phyloP scores from a whole-genome alignment of 2,888 invertebrate genomes.

The Chrysomela aeneicollis region DNA sequence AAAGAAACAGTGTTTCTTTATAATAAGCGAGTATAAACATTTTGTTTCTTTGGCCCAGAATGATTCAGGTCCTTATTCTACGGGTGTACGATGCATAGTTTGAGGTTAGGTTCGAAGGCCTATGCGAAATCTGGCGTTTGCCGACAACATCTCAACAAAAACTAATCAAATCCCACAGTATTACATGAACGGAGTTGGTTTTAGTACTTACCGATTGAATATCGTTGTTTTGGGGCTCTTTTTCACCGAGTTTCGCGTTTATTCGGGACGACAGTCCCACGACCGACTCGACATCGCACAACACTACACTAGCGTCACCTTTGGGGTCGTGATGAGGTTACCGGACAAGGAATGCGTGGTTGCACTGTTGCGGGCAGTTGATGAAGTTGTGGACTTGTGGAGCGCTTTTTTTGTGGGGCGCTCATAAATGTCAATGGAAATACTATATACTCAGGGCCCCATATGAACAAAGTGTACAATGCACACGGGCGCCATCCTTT shows the following conservation, averaged over 20 bases:
- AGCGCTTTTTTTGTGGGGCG: too few species aligned
- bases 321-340: conserved; percentile 10
- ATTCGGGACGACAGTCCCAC: conserved; percentile 34
- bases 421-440: too few species aligned
- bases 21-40: not conserved
- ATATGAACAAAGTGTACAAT: too few species aligned
- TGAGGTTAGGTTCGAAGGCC: conserved; percentile 45
- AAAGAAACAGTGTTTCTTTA: too few species aligned
- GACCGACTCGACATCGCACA: conserved; percentile 52
- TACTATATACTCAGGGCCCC: too few species aligned
- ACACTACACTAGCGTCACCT: conserved; percentile 43
- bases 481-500: too few species aligned
- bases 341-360: too few species aligned
- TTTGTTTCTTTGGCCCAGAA: not conserved
- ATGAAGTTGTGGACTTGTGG: too few species aligned
- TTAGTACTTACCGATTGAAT: conserved; percentile 27
- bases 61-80: conserved; percentile 27
- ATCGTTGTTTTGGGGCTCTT: not conserved
- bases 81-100: conserved; percentile 45
- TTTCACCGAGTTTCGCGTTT: conserved; percentile 14
- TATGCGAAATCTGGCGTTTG: not conserved
- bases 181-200: not conserved
- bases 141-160: not conserved
- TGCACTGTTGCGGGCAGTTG: too few species aligned
- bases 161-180: not conserved